Percentiles rank a stretch among this genome's conserved stretches.
These are phyloP conservation scores for Plecturocebus donacophilus DNA, from an alignment of 2,113 vertebrate species.

Conservation along the genomic window DNA sequence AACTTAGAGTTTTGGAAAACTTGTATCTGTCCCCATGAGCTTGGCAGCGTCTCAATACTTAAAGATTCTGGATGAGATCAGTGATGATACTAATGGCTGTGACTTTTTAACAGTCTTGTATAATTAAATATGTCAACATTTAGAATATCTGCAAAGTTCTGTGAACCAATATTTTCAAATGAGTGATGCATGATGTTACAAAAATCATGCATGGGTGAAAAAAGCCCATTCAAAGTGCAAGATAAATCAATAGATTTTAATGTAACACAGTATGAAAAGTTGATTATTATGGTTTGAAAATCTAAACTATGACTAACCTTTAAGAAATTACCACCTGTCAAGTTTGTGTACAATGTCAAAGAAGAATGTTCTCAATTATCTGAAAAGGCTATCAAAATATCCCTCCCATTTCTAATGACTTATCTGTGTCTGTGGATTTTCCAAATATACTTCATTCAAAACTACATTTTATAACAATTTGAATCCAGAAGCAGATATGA, in stretches of 20 bases:
- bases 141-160: not conserved
- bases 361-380: not conserved
- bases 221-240: not conserved
- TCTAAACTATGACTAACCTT: not conserved
- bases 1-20: not conserved
- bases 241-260: not conserved
- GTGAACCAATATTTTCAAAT: not conserved
- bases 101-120: not conserved
- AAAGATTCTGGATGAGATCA: not conserved
- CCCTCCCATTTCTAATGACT: not conserved
- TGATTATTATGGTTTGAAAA: not conserved
- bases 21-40: not conserved
- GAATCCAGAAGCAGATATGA: not conserved
- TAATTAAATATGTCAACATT: not conserved
- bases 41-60: not conserved
- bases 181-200: not conserved
- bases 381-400: not conserved
- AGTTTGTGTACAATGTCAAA: not conserved
- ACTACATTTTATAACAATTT: not conserved
- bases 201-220: not conserved
- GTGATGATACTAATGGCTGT: not conserved
- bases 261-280: not conserved
- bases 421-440: not conserved
- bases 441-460: not conserved
- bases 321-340: not conserved